phyloP scores from a whole-genome alignment of 2,113 vertebrate genomes.

The Synchiropus splendidus region DNA sequence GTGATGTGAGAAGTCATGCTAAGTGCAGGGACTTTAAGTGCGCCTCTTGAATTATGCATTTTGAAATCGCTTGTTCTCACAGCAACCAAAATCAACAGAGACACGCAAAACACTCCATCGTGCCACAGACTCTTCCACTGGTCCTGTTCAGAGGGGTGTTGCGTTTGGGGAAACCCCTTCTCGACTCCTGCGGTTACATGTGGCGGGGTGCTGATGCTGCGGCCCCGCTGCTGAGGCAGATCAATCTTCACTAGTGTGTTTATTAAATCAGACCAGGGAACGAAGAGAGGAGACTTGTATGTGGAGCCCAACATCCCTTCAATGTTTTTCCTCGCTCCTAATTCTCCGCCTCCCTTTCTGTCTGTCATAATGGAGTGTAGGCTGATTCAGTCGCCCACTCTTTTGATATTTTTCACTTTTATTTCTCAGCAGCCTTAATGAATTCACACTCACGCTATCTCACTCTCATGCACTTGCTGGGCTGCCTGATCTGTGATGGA shows the following conservation, averaged over 20 bases:
- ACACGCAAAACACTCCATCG: constrained; percentile 18
- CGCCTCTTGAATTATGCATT: constrained; percentile 45
- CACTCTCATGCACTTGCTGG: constrained; percentile 12
- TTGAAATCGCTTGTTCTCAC: constrained; percentile 16
- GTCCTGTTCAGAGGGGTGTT: constrained; percentile 10
- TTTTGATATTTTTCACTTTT: constrained; percentile 13
- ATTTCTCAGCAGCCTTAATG: constrained; percentile 22
- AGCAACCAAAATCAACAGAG: constrained; percentile 27
- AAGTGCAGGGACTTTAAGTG: constrained; percentile 19
- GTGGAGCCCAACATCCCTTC: constrained; percentile 14
- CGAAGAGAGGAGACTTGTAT: constrained; percentile 4
- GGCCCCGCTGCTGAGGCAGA: not conserved
- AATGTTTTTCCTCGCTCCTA: constrained; percentile 12
- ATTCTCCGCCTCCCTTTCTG: constrained; percentile 10
- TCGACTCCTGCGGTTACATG: not conserved
- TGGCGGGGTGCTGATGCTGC: constrained; percentile 1
- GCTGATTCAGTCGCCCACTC: constrained; percentile 35
- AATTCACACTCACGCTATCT: constrained; percentile 9
- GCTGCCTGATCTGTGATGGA: constrained; percentile 29
- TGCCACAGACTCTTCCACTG: constrained; percentile 23
- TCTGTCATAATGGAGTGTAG: constrained; percentile 18
- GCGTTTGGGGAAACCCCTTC: not conserved
- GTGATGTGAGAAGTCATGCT: constrained; percentile 28
- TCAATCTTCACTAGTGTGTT: not conserved
- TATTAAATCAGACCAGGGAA: constrained; percentile 7